These are phyloP conservation scores for Andrena praecox DNA, from an alignment of 2,888 invertebrate species.

Conservation along the genomic window DNA sequence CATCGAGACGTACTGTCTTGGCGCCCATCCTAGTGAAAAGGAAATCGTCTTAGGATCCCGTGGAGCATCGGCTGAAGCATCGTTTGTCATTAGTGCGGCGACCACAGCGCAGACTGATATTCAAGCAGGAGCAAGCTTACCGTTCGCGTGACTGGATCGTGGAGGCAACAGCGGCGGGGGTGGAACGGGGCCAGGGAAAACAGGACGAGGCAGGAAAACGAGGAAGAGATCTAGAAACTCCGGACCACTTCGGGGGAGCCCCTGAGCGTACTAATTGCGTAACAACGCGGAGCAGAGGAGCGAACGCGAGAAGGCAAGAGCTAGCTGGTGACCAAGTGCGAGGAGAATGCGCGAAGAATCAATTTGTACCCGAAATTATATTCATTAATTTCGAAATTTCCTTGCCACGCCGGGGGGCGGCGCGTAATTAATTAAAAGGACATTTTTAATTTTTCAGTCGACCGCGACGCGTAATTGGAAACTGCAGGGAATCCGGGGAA, in stretches of 20 bases:
- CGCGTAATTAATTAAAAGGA: slow-evolving; percentile 3
- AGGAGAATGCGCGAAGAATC: background rate
- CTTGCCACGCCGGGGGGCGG: too few species aligned
- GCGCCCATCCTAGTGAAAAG: too few species aligned
- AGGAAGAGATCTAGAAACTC: slow-evolving; percentile 53
- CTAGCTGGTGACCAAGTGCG: slow-evolving; percentile 23
- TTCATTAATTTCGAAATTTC: background rate
- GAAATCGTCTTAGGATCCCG: too few species aligned
- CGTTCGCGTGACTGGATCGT: slow-evolving; percentile 76
- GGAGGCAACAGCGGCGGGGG: slow-evolving; percentile 58
- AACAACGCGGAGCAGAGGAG: slow-evolving; percentile 64
- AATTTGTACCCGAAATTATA: slow-evolving; percentile 5
- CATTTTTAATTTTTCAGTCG: slow-evolving; percentile 1
- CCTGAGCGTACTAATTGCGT: slow-evolving; percentile 77
- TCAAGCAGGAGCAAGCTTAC: slow-evolving; percentile 72
- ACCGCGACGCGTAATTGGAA: slow-evolving; percentile 14
- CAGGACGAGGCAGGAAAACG: slow-evolving; percentile 48
- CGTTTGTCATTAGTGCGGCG: slow-evolving; percentile 36
- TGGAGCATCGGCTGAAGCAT: slow-evolving; percentile 25
- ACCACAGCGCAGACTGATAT: slow-evolving; percentile 48
- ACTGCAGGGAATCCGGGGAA: background rate
- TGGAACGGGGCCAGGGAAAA: slow-evolving; percentile 39
- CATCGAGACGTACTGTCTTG: too few species aligned
- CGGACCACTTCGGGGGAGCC: slow-evolving; percentile 68
- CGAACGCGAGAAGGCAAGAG: slow-evolving; percentile 30